These are phyloP conservation scores for Eilema griseolum DNA, from an alignment of 2,888 invertebrate species.

Conservation along the genomic window DNA sequence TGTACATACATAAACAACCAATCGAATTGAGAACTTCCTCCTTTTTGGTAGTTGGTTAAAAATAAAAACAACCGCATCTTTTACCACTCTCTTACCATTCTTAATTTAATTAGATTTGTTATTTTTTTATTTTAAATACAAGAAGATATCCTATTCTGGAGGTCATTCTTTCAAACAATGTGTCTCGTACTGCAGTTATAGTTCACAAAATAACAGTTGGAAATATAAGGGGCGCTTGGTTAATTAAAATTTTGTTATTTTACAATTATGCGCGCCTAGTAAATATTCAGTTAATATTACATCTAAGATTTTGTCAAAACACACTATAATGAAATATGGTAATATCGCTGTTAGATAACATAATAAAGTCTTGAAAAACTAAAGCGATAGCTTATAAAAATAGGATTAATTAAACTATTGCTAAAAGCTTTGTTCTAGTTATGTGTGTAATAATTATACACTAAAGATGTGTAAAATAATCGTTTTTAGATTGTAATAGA, in stretches of 20 bases:
- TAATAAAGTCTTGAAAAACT: too few species aligned
- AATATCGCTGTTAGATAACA: background rate
- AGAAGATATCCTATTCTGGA: too few species aligned
- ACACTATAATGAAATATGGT: background rate
- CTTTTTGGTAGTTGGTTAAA: too few species aligned
- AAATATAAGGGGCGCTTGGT: constrained; percentile 43
- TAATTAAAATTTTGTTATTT: constrained; percentile 62
- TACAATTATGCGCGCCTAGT: constrained; percentile 43
- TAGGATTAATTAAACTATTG: background rate
- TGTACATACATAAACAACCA: too few species aligned
- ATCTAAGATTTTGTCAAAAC: constrained; percentile 2
- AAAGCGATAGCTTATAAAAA: background rate
- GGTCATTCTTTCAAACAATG: constrained; percentile 15
- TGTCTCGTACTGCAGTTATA: constrained; percentile 34
- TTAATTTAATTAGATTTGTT: too few species aligned
- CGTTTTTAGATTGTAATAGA: too few species aligned
- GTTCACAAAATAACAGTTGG: constrained; percentile 50
- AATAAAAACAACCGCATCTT: too few species aligned
- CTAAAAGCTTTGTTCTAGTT: background rate
- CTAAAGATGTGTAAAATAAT: too few species aligned
- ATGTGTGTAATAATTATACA: too few species aligned
- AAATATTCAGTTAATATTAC: constrained; percentile 27
- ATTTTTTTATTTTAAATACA: too few species aligned
- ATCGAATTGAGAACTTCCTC: too few species aligned
- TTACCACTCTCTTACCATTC: too few species aligned